A percentile compares a stretch with the other conserved stretches of the same genome.
phyloP scores from a whole-genome alignment of 2,797 vertebrate species.

The Eulemur coronatus region DNA sequence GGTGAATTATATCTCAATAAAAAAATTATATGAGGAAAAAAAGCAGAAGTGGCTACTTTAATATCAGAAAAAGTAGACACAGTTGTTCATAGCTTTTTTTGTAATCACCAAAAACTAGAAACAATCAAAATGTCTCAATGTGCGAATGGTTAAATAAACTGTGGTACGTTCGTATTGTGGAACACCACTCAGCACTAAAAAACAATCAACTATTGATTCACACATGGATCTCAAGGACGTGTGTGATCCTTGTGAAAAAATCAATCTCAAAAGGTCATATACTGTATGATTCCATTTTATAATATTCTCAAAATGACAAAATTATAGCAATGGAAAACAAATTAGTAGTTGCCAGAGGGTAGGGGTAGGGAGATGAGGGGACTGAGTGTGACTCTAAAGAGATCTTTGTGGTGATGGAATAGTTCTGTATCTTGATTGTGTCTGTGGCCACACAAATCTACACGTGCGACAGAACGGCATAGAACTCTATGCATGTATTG shows the following conservation, averaged over 20 bases:
- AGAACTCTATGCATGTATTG: not conserved
- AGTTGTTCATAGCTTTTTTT: not conserved
- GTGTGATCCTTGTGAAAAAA: not conserved
- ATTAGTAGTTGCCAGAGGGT: not conserved
- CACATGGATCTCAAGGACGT: not conserved
- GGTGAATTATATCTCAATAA: not conserved
- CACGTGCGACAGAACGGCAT: not conserved
- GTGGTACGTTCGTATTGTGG: not conserved
- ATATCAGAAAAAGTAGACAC: not conserved
- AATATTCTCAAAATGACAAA: not conserved
- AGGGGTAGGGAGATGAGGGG: not conserved
- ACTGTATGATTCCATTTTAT: not conserved
- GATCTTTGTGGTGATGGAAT: not conserved
- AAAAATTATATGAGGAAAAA: not conserved
- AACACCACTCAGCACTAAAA: not conserved
- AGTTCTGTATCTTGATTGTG: not conserved
- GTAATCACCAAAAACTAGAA: not conserved
- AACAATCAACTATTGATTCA: not conserved
- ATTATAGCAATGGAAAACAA: not conserved
- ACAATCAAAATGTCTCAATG: not conserved
- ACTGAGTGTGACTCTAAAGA: not conserved
- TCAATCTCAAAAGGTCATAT: not conserved
- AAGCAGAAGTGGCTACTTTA: not conserved
- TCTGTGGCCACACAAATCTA: not conserved
- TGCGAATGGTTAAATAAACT: not conserved